Conservation (phyloP, 2,888 invertebrate genomes). For the Ligdia adustata region DNA sequence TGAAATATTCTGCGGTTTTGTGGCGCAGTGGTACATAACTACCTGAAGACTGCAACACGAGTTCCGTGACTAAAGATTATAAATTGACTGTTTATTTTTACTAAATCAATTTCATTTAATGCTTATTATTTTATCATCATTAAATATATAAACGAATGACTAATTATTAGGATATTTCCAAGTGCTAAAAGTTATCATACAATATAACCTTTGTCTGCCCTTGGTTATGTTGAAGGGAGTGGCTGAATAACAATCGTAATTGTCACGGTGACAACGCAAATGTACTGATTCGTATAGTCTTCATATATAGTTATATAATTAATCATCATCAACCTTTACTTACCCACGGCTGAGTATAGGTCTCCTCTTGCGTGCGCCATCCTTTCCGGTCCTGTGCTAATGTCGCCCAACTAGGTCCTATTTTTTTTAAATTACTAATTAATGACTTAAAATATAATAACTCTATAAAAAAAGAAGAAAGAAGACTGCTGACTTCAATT, state of each 20-base stretch:
- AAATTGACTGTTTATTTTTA: constrained; percentile 15
- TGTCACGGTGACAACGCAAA: constrained; percentile 26
- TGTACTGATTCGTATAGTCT: too few relatives aligned
- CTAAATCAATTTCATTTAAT: constrained; percentile 1
- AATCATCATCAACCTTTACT: too few relatives aligned
- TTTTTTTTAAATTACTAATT: too few relatives aligned
- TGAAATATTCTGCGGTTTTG: constrained; percentile 32
- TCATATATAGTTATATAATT: too few relatives aligned
- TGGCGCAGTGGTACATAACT: constrained; percentile 1
- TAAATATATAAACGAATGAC: constrained; percentile 19
- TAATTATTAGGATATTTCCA: constrained; percentile 32
- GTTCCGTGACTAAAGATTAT: constrained; percentile 26
- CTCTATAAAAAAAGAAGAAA: too few relatives aligned
- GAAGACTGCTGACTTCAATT: too few relatives aligned
- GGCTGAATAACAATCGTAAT: constrained; percentile 23
- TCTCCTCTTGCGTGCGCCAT: too few relatives aligned
- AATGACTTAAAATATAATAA: too few relatives aligned
- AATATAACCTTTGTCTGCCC: constrained; percentile 19
- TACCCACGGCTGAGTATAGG: too few relatives aligned
- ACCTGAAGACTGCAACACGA: constrained; percentile 16
- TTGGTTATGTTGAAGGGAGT: constrained; percentile 16
- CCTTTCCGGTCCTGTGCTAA: too few relatives aligned
- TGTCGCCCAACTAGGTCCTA: too few relatives aligned
- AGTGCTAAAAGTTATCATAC: constrained; percentile 25
- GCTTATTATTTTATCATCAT: neutral